phyloP scores from a whole-genome alignment of 2,888 invertebrate species.

The Ophion ellenae region DNA sequence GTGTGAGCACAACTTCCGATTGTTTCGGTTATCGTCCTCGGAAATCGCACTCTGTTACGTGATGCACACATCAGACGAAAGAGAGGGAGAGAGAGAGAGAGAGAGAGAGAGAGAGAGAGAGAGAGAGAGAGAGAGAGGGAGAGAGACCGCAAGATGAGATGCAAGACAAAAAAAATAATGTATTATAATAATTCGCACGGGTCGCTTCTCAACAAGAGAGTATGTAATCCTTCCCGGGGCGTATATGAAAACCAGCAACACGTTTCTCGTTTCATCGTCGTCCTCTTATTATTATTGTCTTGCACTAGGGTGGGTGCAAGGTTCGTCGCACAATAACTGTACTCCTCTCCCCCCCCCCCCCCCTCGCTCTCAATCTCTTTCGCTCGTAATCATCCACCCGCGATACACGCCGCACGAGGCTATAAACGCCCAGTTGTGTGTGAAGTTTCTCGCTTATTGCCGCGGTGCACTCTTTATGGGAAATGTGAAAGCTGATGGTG shows the following conservation, averaged over 20 bases:
- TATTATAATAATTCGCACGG: conserved; percentile 55
- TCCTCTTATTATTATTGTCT: conserved; percentile 68
- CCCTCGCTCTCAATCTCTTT: conserved; percentile 11
- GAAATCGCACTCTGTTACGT: conserved; percentile 50
- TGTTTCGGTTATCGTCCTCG: conserved; percentile 54
- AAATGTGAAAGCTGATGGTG: conserved; percentile 80
- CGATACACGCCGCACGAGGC: conserved; percentile 47
- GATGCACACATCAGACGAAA: conserved; percentile 19
- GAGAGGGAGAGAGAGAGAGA: no score
- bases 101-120: neutral
- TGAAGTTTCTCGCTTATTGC: conserved; percentile 51
- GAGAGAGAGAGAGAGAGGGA: neutral
- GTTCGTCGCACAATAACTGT: conserved; percentile 47
- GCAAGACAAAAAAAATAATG: conserved; percentile 22
- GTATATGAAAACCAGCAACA: conserved; percentile 50
- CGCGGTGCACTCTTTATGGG: conserved; percentile 73
- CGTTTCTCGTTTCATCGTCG: conserved; percentile 67
- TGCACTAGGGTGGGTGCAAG: conserved; percentile 54
- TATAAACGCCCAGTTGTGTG: conserved; percentile 61
- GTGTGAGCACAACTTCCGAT: conserved; percentile 57
- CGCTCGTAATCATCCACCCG: conserved; percentile 60
- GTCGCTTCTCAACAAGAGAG: conserved; percentile 38
- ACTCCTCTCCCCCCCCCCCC: neutral
- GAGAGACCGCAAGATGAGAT: conserved; percentile 16
- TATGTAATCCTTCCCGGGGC: conserved; percentile 39